phyloP scores from a whole-genome alignment of 2,113 vertebrate genomes.

The Pterocles gutturalis region DNA sequence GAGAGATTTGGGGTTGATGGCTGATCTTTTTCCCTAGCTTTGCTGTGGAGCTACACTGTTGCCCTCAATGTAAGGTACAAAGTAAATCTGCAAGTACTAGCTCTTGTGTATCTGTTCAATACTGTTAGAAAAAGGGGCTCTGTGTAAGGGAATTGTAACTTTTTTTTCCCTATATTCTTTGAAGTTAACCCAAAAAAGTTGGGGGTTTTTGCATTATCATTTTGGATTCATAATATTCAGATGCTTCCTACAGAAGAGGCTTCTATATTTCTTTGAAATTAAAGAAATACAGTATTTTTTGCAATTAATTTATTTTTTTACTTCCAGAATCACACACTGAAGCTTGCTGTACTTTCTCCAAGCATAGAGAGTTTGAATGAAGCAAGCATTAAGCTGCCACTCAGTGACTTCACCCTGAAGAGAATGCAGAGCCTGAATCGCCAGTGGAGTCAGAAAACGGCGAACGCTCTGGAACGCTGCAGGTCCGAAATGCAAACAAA shows the following conservation, averaged over 20 bases:
- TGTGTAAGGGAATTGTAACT: not conserved
- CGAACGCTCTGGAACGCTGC: conserved; percentile 82
- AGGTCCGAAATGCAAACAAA: conserved; percentile 77
- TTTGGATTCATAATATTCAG: not conserved
- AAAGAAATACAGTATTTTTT: not conserved
- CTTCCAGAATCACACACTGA: conserved; percentile 78
- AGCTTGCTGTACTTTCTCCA: conserved; percentile 80
- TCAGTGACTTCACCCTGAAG: conserved; percentile 76
- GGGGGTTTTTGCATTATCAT: rapidly evolving
- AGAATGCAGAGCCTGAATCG: conserved; percentile 83
- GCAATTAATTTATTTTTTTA: not conserved
- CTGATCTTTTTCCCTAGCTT: not conserved
- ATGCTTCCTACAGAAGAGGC: not conserved
- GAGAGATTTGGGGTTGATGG: not conserved
- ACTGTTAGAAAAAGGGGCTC: not conserved
- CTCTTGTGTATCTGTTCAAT: not conserved
- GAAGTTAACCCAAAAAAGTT: not conserved
- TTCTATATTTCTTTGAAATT: not conserved
- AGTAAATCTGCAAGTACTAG: not conserved
- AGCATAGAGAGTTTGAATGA: conserved; percentile 88
- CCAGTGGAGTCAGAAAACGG: conserved; percentile 80
- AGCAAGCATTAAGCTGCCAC: conserved; percentile 81
- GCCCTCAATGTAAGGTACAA: not conserved
- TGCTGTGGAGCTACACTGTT: not conserved
- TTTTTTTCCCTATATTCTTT: not conserved